Evolutionary conservation across 92 coral and sea anemone species (phyloP).

Genomic region (Umimayanthus kanabou): DNA sequence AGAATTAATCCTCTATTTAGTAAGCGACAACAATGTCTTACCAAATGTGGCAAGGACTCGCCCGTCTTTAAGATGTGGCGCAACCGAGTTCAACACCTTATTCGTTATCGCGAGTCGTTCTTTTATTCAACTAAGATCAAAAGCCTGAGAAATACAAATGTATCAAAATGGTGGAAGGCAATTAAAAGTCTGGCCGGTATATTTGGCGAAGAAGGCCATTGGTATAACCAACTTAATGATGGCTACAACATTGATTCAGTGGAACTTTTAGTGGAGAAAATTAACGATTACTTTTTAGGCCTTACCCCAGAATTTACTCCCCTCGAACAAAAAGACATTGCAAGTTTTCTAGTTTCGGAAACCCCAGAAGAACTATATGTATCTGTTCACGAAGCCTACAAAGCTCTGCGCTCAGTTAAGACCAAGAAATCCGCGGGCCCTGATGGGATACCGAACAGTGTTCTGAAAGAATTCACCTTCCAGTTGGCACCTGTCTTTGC

Average conservation of each 20-base stretch:
- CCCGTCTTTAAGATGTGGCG: too few species aligned
- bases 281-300: slow-evolving; percentile 43
- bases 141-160: slow-evolving; percentile 36
- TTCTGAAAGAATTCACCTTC: slow-evolving; percentile 26
- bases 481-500: slow-evolving; percentile 12
- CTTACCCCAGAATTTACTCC: too few species aligned
- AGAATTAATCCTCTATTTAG: too few species aligned
- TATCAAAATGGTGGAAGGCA: slow-evolving; percentile 49
- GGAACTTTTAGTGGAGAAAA: slow-evolving; percentile 34
- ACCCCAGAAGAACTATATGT: slow-evolving; percentile 29
- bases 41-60: too few species aligned
- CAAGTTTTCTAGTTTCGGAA: neutral
- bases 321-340: too few species aligned
- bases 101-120: too few species aligned
- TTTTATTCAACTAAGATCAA: slow-evolving; percentile 40
- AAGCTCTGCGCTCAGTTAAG: slow-evolving; percentile 29
- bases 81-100: too few species aligned
- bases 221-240: slow-evolving; percentile 28
- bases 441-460: slow-evolving; percentile 46
- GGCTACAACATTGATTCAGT: slow-evolving; percentile 35
- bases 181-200: slow-evolving; percentile 44
- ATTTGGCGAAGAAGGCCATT: too few species aligned
- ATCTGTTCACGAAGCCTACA: slow-evolving; percentile 25
- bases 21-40: too few species aligned
- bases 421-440: slow-evolving; percentile 31